These are phyloP conservation scores for Pao palembangensis DNA, from an alignment of 2,113 vertebrate genomes.

Conservation along the genomic window DNA sequence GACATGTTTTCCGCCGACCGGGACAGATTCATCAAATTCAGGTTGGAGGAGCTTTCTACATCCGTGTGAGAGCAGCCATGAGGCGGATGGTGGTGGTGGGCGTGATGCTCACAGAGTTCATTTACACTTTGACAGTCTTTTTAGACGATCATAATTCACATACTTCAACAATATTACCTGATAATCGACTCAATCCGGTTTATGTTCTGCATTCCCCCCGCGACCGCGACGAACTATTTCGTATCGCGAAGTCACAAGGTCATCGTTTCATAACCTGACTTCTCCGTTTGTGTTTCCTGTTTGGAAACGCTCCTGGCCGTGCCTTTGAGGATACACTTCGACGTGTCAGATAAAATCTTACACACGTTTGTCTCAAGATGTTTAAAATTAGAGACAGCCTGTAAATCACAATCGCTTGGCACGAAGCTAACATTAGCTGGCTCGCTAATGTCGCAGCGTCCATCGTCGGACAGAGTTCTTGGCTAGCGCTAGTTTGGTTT, in stretches of 20 bases:
- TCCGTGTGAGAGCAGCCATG: neutral
- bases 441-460: neutral
- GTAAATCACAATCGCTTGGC: too few species aligned
- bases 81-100: neutral
- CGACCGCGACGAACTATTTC: neutral
- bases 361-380: neutral
- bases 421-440: neutral
- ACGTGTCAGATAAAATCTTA: neutral
- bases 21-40: constrained; percentile 83
- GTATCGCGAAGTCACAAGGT: neutral
- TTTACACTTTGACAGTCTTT: neutral
- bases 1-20: constrained; percentile 80
- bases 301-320: neutral
- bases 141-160: too few species aligned
- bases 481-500: neutral
- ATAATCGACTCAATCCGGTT: too few species aligned
- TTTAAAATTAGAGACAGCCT: too few species aligned
- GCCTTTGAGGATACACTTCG: neutral
- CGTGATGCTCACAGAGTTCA: neutral
- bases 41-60: constrained; percentile 64
- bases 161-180: too few species aligned
- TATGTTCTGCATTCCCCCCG: neutral
- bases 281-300: neutral
- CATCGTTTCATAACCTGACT: neutral
- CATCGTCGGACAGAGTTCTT: neutral